Evolutionary conservation across 2,113 vertebrate genomes (phyloP).

Genomic region (Rafetus swinhoei): DNA sequence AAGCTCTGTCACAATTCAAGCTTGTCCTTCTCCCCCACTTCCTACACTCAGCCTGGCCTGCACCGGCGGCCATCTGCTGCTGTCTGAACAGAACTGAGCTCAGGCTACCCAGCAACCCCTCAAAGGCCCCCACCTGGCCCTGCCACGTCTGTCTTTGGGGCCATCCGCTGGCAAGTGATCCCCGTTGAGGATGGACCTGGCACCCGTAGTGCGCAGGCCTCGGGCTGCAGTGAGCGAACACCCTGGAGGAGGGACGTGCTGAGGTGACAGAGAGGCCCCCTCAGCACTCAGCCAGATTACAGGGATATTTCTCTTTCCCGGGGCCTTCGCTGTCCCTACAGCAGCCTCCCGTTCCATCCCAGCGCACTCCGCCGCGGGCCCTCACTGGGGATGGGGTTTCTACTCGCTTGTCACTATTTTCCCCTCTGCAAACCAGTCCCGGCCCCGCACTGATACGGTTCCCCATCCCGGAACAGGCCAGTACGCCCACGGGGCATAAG

Average conservation of each 20-base stretch:
- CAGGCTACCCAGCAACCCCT: background rate
- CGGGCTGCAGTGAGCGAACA: background rate
- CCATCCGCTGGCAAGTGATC: background rate
- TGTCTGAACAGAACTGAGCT: background rate
- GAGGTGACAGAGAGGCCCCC: background rate
- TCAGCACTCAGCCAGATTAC: background rate
- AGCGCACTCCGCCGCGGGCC: background rate
- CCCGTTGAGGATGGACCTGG: no score
- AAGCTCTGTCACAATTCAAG: background rate
- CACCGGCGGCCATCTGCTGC: no score
- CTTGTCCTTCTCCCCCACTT: no score
- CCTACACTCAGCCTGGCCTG: background rate
- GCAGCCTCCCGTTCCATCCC: background rate
- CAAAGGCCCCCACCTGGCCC: background rate
- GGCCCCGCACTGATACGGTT: no score
- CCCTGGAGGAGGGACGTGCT: background rate
- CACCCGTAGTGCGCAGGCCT: background rate
- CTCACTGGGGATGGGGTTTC: no score
- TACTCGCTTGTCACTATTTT: background rate
- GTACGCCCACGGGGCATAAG: background rate
- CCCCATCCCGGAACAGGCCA: no score
- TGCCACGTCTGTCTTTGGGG: background rate
- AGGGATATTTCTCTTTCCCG: background rate
- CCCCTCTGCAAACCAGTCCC: background rate
- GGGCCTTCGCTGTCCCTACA: background rate